Evolutionary conservation across 2,888 invertebrate species (phyloP), one percentile per base, ranked within the genome.

Genomic region (Drosophila siamana): DNA sequence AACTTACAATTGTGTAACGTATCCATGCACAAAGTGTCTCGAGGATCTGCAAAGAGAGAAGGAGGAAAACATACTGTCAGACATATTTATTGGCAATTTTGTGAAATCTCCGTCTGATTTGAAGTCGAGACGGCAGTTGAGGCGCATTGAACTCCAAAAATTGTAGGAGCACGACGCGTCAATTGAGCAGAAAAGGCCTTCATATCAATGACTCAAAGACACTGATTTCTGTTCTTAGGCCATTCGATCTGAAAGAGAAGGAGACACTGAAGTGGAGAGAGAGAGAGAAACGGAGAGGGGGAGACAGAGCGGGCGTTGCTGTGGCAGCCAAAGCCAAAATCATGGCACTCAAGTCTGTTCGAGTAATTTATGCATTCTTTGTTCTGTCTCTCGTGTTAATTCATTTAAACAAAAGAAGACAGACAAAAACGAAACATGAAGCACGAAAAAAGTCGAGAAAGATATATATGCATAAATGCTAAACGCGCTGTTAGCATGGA

Each of bases 331-430:
- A 75, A 59, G 36, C 33, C 57, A 62, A 75, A 70, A 68, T 66
- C 60, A 69, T 52, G 71, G 26, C 62, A 69, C 71, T 66, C 61
- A 61, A 55, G 64, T 61, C 60, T 52, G 63, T 15, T 46, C 52
- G 47, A 66, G 75, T 74, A 82, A 84, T 85, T 82, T 80, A 82
- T 85, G 72, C 69, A 63, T 71, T 82, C 84, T 83, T 80, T 83
- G 84, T 82, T 83, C 84, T 65, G 71, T 22, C 62, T 64, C 59
- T 78, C 66, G 62, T 74, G 71, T 69, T 77, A 77, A 77, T 79
- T 66, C 74, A 63, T 78, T 75, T 69, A 63, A 69, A 74, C 60
- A 60, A 60, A 70, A 62, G 55, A 48, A 52, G 63, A n/a, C n/a
- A 59, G 57, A 59, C 11, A 24, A 69, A 60, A 57, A 48, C 54